Percentiles rank a stretch among this genome's conserved stretches.
Evolutionary conservation across 2,888 invertebrate species (phyloP).

Genomic region (Furcula furcula): DNA sequence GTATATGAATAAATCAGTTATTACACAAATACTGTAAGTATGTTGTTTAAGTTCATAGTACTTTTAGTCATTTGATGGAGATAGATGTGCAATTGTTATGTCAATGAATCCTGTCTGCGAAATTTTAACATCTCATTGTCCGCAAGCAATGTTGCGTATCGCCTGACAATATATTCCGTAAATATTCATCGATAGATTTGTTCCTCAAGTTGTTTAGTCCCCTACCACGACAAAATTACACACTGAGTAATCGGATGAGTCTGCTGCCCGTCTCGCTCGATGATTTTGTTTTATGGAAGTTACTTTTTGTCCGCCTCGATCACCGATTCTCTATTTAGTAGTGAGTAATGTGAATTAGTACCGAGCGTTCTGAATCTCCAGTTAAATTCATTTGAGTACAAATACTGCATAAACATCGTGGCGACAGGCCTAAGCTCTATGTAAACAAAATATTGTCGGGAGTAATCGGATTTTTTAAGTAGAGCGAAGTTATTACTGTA

Average conservation of each 20-base stretch:
- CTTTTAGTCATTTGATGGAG: conserved; percentile 12
- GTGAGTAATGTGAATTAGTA: conserved; percentile 30
- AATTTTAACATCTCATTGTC: conserved; percentile 66
- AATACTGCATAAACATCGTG: too few species aligned
- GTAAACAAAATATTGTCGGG: conserved; percentile 14
- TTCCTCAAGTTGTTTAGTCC: conserved; percentile 51
- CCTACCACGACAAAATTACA: conserved; percentile 63
- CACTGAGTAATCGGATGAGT: conserved; percentile 73
- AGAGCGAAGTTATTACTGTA: conserved; percentile 46
- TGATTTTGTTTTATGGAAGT: conserved; percentile 60
- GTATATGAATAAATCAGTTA: neutral
- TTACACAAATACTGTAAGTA: too few species aligned
- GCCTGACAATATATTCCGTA: conserved; percentile 61
- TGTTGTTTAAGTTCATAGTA: conserved; percentile 1
- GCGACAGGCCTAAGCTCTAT: too few species aligned
- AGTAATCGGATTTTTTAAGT: conserved; percentile 48
- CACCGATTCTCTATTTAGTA: conserved; percentile 48
- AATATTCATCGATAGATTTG: conserved; percentile 75
- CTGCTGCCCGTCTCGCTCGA: conserved; percentile 58
- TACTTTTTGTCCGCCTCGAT: conserved; percentile 53
- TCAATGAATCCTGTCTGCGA: conserved; percentile 54
- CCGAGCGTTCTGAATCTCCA: conserved; percentile 8
- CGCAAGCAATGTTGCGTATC: conserved; percentile 61
- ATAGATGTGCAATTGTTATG: conserved; percentile 39
- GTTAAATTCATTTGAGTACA: neutral